Evolutionary conservation across 2,888 invertebrate species (phyloP).

Genomic region (Antitype chi): DNA sequence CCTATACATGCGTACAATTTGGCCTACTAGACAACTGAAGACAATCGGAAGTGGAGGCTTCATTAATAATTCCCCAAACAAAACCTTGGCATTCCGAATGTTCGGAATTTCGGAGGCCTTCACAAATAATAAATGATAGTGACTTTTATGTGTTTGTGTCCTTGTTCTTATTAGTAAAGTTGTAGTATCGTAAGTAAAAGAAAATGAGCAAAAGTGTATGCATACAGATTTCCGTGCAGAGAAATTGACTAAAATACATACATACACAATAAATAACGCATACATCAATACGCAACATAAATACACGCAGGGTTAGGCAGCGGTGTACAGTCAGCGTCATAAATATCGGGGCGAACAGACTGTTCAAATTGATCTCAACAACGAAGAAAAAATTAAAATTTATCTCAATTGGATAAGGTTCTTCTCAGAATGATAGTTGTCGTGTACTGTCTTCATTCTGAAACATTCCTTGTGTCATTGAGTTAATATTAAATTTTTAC

Average conservation of each 20-base stretch:
- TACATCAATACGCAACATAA: too few species aligned
- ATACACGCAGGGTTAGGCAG: too few species aligned
- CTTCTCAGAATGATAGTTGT: too few species aligned
- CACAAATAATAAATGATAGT: slow-evolving; percentile 46
- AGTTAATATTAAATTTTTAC: too few species aligned
- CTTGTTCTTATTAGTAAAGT: slow-evolving; percentile 36
- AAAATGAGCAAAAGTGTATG: neutral
- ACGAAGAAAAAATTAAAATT: too few species aligned
- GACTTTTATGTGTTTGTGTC: slow-evolving; percentile 21
- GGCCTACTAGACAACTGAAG: neutral
- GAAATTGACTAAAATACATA: neutral
- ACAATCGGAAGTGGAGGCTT: slow-evolving; percentile 9
- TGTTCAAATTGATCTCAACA: too few species aligned
- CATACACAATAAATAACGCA: too few species aligned
- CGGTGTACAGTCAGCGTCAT: too few species aligned
- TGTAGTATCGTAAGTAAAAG: neutral
- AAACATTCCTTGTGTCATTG: too few species aligned
- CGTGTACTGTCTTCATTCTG: too few species aligned
- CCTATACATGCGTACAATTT: neutral
- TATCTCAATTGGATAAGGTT: too few species aligned
- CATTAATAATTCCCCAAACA: slow-evolving; percentile 27
- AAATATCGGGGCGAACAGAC: too few species aligned
- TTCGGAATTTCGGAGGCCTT: neutral
- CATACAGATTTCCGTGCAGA: neutral
- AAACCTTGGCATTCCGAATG: slow-evolving; percentile 39